Evolutionary conservation across 2,113 vertebrate species (phyloP), one percentile per base, ranked within the genome.

Genomic region (Chionodraco myersi): DNA sequence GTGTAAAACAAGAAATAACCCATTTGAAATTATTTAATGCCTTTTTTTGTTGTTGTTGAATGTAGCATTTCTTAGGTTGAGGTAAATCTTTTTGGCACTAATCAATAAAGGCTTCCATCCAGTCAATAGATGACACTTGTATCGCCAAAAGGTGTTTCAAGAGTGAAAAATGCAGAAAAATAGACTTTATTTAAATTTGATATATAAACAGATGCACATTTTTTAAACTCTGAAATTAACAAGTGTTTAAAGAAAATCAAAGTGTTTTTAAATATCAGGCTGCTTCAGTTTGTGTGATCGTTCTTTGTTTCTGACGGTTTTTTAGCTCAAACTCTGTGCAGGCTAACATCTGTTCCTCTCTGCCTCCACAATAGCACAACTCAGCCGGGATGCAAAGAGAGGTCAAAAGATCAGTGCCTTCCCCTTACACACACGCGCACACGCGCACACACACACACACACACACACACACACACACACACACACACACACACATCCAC

Each of bases 401-500:
- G 91, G 93, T 94, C 92, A 95, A 93, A 88, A 95, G 93, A 93
- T 93, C 93, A 94, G 79, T 90, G 87, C 82, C 89, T 84, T 87
- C 85, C 83, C 72, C 86, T 68, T 75, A 75, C 49, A 18, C 78
- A 70, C 68, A 47, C 71, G 68, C 80, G 72, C 81, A 59, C 80
- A 75, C 79, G 67, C 79, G 36, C 83, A 69, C 79, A 26, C 82
- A 77, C 77, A 71, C 70, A 52, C 70, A 58, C 84, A 62, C 44
- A 75, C 52, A 70, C 56, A 59, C 75, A 48, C 60, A 34, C 77
- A 47, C 56, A 34, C 75, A 72, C 75, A 52, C 54, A 57, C 21
- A 26, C 54, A n/a, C 60, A 21, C 66, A 23, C 65, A 16, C 62
- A 65, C 45, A 51, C 76, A 51, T 3, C 3, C 26, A 30, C 26